Evolutionary conservation across 2,888 invertebrate species (phyloP).

Genomic region (Phyto melanocephala): DNA sequence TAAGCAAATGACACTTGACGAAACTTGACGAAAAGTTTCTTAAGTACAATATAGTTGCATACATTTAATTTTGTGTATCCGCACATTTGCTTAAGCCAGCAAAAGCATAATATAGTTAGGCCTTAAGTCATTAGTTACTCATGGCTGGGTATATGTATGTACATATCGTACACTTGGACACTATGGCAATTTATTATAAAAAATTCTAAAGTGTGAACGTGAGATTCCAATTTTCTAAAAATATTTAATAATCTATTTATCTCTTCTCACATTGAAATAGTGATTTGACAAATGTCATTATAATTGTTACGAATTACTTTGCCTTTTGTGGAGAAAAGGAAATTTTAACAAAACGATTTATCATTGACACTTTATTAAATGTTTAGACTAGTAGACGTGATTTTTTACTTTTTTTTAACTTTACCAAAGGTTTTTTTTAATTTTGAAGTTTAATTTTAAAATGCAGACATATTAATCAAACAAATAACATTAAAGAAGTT

Average conservation of each 20-base stretch:
- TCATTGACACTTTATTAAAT: not conserved
- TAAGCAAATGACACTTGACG: too few relatives aligned
- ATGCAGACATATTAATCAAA: too few relatives aligned
- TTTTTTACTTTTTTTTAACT: not conserved
- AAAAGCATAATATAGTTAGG: too few relatives aligned
- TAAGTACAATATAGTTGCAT: too few relatives aligned
- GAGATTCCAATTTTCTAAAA: constrained; percentile 1
- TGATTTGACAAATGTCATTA: not conserved
- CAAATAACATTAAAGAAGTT: too few relatives aligned
- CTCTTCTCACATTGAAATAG: not conserved
- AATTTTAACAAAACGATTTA: constrained; percentile 8
- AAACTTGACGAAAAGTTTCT: too few relatives aligned
- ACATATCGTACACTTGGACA: not conserved
- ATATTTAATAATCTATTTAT: not conserved
- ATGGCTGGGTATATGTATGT: not conserved
- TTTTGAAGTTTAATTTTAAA: not conserved
- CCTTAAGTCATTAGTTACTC: not conserved
- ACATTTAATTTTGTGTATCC: too few relatives aligned
- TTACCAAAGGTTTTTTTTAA: not conserved
- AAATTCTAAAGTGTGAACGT: not conserved
- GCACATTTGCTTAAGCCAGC: too few relatives aligned
- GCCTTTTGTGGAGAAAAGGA: not conserved
- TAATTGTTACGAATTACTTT: not conserved
- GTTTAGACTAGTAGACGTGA: not conserved
- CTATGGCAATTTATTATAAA: constrained; percentile 5